Base-by-base conservation (phyloP, 2,888 invertebrate species). In the Ferrisia virgata region DNA sequence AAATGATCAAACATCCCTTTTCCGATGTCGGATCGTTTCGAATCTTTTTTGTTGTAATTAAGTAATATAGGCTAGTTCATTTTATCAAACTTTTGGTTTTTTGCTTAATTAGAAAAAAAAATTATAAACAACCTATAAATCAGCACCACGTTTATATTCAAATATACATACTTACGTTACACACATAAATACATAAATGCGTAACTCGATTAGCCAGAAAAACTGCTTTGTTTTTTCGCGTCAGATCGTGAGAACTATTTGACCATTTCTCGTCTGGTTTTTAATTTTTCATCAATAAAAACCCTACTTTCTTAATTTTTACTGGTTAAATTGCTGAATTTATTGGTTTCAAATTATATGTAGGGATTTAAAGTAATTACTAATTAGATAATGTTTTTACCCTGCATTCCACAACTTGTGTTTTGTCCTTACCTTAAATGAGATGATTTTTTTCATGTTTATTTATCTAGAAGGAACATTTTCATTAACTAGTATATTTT, bases 111-210 rank as follows among this genome's bases (percentile, higher is more conserved):
- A 25, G 58, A 64, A 64, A 25, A 64, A 64, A 64, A 28, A 25
- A 64, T 64, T 64, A 64, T 64, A 64, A 64, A 64, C 58, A 64
- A 25, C 58, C 58, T 64, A 64, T 64, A 64, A 64, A 64, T 64
- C 58, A 64, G 28, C 25, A 64, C 28, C 28, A 64, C 58, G 39
- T 39, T 8, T 39, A 39, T 39, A n/a, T n/a, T n/a, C n/a, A n/a
- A n/a, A n/a, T n/a, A n/a, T n/a, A n/a, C n/a, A n/a, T n/a, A n/a
- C n/a, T n/a, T n/a, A n/a, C n/a, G n/a, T n/a, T n/a, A n/a, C n/a
- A 18, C 8, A 18, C 47, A 47, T 18, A 47, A 47, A 18, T 40
- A 40, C 6, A 40, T 40, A 40, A 40, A 13, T 40, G 13, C 13
- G 22, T 25, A 64, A 64, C 58, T 64, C 28, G 58, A 64, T 64